Percentiles rank a stretch among this genome's conserved stretches.
Conservation (phyloP, 2,113 vertebrate species). For the Oreochromis aureus region DNA sequence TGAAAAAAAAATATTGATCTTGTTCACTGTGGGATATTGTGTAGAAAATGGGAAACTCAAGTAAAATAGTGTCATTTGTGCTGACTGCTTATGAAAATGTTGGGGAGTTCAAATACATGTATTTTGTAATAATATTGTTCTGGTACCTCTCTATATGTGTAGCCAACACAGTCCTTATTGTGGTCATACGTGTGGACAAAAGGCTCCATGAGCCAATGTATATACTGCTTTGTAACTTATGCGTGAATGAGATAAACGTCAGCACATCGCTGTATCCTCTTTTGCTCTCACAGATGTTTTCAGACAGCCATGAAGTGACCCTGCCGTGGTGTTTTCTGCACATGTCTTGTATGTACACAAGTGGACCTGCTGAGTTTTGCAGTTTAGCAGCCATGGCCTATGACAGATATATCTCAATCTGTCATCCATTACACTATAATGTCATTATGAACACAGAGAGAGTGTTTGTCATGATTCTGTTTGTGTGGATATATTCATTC, state of each 20-base stretch:
- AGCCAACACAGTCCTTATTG: neutral
- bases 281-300: neutral
- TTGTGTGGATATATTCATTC: neutral
- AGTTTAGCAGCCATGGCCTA: neutral
- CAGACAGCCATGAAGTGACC: neutral
- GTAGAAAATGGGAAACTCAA: fast-evolving
- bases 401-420: neutral
- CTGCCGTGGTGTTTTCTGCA: neutral
- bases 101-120: neutral
- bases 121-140: neutral
- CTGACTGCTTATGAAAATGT: neutral
- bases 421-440: neutral
- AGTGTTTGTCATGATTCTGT: neutral
- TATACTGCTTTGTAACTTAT: no score
- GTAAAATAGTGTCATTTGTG: fast-evolving
- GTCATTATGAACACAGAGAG: neutral
- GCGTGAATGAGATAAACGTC: fast-evolving
- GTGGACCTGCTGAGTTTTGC: neutral
- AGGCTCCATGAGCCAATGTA: no score
- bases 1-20: neutral
- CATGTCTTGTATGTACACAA: fast-evolving
- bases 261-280: fast-evolving
- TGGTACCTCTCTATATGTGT: neutral
- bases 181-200: no score
- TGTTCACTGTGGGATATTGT: neutral